Evolutionary conservation across 30 jellyfish, hydroid and myxozoan genomes (phyloP).

Genomic region (Aurelia coerulea): DNA sequence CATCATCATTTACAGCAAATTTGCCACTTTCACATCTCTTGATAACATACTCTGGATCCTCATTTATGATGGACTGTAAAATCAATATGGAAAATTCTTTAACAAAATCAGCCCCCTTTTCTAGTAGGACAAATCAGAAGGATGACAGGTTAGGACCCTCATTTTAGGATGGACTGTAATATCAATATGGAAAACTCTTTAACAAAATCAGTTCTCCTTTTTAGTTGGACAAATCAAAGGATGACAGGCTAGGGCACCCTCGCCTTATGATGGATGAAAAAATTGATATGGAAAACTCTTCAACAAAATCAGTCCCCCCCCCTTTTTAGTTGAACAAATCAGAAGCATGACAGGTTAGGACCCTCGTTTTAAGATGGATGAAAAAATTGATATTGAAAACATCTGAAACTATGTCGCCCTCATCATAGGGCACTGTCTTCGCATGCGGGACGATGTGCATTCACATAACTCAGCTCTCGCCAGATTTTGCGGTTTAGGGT

Average conservation of each 20-base stretch:
- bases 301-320: neutral
- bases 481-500: no score
- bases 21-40: constrained; percentile 84
- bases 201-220: neutral
- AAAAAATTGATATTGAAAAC: neutral
- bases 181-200: neutral
- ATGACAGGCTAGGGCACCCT: constrained; percentile 60
- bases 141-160: constrained; percentile 69
- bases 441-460: no score
- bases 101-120: neutral
- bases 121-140: neutral
- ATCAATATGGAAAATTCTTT: neutral
- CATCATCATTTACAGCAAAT: constrained; percentile 90
- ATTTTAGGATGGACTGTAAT: constrained; percentile 64
- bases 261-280: constrained; percentile 74
- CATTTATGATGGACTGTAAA: constrained; percentile 78
- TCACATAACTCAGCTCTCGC: no score
- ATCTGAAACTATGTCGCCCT: neutral
- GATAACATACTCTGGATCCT: constrained; percentile 95
- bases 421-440: no score
- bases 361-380: constrained; percentile 85
- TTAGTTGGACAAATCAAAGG: neutral
- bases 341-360: constrained; percentile 20
- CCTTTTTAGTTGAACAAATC: neutral
- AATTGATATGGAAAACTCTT: neutral